These are phyloP conservation scores for Numenius phaeopus DNA, from an alignment of 2,797 vertebrate species.

Conservation along the genomic window DNA sequence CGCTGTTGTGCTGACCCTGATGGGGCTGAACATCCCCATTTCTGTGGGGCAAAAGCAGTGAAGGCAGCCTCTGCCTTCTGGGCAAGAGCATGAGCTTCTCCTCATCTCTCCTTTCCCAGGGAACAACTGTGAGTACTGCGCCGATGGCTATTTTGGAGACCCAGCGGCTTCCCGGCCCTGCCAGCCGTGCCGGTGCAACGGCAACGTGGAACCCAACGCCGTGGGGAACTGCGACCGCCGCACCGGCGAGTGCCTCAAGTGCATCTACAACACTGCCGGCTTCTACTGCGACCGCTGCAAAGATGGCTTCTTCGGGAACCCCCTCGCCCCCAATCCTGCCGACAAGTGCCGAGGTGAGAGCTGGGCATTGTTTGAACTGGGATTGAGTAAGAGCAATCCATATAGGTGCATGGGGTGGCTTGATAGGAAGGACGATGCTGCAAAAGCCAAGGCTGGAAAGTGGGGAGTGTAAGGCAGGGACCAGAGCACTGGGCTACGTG, in stretches of 20 bases:
- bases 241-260: conserved; percentile 90
- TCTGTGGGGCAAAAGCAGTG: fast-evolving
- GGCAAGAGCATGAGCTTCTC: neutral
- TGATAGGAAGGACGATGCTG: neutral
- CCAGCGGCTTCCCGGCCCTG: conserved; percentile 81
- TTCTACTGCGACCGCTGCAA: conserved; percentile 95
- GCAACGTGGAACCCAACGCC: conserved; percentile 79
- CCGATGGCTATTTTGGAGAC: conserved; percentile 88
- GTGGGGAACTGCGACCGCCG: conserved; percentile 83
- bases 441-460: neutral
- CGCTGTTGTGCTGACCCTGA: neutral
- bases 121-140: conserved; percentile 86
- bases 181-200: conserved; percentile 84
- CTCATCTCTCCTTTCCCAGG: conserved; percentile 74
- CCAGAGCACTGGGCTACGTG: fast-evolving
- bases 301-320: conserved; percentile 90
- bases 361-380: neutral
- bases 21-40: fast-evolving
- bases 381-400: neutral
- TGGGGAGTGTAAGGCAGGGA: neutral
- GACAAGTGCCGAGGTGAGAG: conserved; percentile 86
- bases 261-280: conserved; percentile 92
- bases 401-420: fast-evolving
- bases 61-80: fast-evolving
- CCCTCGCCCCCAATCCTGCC: conserved; percentile 77